Evolutionary conservation across 2,888 invertebrate genomes (phyloP), one percentile per base, ranked within the genome.

Genomic region (Anoplius nigerrimus): DNA sequence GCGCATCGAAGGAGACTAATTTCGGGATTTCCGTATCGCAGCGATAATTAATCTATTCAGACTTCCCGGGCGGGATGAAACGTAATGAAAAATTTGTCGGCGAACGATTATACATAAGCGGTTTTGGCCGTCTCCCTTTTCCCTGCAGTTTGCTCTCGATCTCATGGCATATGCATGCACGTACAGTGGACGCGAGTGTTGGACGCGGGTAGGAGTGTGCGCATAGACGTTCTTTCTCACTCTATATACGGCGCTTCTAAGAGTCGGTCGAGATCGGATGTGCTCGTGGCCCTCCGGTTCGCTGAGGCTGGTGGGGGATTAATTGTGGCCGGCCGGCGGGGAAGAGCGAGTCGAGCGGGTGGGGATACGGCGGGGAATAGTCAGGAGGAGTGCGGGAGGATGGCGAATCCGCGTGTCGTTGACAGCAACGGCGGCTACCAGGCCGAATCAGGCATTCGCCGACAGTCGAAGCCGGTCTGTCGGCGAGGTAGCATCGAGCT

Each of bases 401-500:
- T 21, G 45, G 57, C 51, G 73, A 59, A 57, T 75, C 80, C 81
- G 83, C 82, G 82, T 81, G 82, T 79, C 79, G 82, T 82, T 80
- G 80, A 81, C 81, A 81, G 80, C 56, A 65, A 66, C 73, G 74
- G 66, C 67, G 71, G 75, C 74, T 69, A 71, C 71, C 67, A 66
- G 72, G 71, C 65, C 65, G 63, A 65, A 73, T 61, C 68, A 75
- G 55, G 58, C 55, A 61, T 64, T 66, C 53, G 60, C 66, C 74
- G 70, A 66, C 83, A 84, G 84, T 84, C 69, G 75, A 76, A 82
- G 82, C 81, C 84, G 84, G 82, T 78, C 74, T 75, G 67, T 83
- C 81, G 78, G 72, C 76, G 79, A 60, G 76, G 52, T 71, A 72
- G 76, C 69, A 72, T 82, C 77, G 81, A 62, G 42, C 53, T 34